phyloP scores from a whole-genome alignment of 2,113 vertebrate genomes.

The Piaya cayana region DNA sequence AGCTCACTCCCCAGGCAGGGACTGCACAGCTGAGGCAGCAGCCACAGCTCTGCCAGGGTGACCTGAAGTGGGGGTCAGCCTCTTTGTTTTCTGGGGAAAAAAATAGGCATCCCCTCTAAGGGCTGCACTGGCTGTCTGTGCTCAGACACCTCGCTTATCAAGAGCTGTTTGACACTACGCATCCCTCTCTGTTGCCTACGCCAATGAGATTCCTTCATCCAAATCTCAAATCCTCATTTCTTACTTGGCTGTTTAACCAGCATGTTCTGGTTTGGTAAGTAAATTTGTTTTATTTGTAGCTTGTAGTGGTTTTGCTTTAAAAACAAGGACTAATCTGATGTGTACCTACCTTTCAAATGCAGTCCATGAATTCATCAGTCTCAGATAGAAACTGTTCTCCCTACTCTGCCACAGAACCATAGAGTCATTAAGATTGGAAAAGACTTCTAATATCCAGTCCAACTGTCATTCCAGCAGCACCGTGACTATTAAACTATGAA shows the following conservation, averaged over 20 bases:
- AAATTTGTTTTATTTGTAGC: background rate
- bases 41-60: background rate
- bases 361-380: background rate
- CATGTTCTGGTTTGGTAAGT: rapidly evolving
- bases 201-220: background rate
- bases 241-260: background rate
- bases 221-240: background rate
- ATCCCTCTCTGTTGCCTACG: rapidly evolving
- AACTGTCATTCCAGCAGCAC: too few relatives aligned
- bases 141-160: rapidly evolving
- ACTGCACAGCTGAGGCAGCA: rapidly evolving
- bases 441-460: too few relatives aligned
- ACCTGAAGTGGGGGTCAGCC: background rate
- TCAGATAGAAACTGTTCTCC: background rate
- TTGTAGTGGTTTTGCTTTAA: background rate
- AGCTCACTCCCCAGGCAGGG: rapidly evolving
- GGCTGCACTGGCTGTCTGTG: rapidly evolving
- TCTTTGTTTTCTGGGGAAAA: rapidly evolving
- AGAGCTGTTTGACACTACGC: background rate
- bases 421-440: too few relatives aligned
- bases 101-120: rapidly evolving
- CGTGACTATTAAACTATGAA: too few relatives aligned
- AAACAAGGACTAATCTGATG: background rate
- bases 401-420: too few relatives aligned
- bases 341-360: too few relatives aligned